phyloP scores from a whole-genome alignment of 1,140 invertebrate genomes.

The Antheraea pernyi region DNA sequence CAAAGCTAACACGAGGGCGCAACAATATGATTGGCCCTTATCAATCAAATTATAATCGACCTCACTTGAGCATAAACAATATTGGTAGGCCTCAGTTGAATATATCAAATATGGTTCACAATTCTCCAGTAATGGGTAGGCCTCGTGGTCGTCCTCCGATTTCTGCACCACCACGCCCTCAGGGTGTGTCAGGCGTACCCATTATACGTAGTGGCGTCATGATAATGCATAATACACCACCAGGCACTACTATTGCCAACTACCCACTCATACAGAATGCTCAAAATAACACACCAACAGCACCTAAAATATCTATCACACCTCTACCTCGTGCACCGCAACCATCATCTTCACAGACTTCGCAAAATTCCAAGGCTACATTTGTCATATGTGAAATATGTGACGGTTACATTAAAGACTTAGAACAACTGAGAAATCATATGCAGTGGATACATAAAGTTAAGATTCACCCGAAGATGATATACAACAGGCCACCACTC shows the following conservation, averaged over 20 bases:
- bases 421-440: slow-evolving; percentile 95
- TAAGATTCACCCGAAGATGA: slow-evolving; percentile 98
- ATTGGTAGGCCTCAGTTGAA: slow-evolving; percentile 56
- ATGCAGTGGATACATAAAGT: slow-evolving; percentile 99
- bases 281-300: slow-evolving; percentile 52
- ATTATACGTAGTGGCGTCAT: slow-evolving; percentile 72
- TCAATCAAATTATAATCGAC: slow-evolving; percentile 54
- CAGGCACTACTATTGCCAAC: slow-evolving; percentile 62
- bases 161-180: slow-evolving; percentile 40
- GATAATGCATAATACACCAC: slow-evolving; percentile 69
- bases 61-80: slow-evolving; percentile 57
- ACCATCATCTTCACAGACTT: slow-evolving; percentile 70
- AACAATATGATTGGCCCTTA: slow-evolving; percentile 66
- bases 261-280: slow-evolving; percentile 65
- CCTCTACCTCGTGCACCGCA: slow-evolving; percentile 87
- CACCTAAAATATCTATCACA: slow-evolving; percentile 95
- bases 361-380: slow-evolving; percentile 78
- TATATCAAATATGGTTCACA: slow-evolving; percentile 44
- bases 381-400: slow-evolving; percentile 98
- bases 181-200: slow-evolving; percentile 60
- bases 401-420: slow-evolving; percentile 96
- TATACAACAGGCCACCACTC: slow-evolving; percentile 94
- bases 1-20: slow-evolving; percentile 80
- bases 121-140: slow-evolving; percentile 54
- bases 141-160: slow-evolving; percentile 68